Conservation (phyloP, 1,140 invertebrate species). For the Gonioctena quinquepunctata region DNA sequence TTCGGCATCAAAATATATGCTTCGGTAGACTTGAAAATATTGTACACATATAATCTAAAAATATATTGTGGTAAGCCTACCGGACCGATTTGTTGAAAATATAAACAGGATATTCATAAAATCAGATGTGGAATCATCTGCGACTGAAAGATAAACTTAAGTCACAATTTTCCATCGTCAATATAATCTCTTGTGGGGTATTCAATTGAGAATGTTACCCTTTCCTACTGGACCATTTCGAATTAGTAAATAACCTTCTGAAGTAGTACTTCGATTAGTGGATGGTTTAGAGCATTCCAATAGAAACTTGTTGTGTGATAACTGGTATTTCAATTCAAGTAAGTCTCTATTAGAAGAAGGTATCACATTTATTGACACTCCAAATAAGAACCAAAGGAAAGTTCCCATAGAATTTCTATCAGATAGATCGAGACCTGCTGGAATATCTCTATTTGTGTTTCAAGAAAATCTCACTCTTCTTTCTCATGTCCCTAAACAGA, state of each 20-base stretch:
- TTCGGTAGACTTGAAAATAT: not conserved
- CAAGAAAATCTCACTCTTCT: conserved; percentile 31
- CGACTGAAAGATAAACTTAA: too few species aligned
- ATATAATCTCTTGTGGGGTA: too few species aligned
- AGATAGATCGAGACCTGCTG: conserved; percentile 11
- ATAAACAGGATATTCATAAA: too few species aligned
- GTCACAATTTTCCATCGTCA: too few species aligned
- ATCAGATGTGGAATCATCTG: too few species aligned
- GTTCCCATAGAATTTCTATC: conserved; percentile 46
- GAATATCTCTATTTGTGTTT: conserved; percentile 36
- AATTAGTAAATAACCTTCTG: too few species aligned
- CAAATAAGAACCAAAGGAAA: conserved; percentile 45
- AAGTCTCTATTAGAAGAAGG: not conserved
- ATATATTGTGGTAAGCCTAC: conserved; percentile 50
- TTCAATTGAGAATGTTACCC: too few species aligned
- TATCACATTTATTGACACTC: not conserved
- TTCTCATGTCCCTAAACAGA: conserved; percentile 42
- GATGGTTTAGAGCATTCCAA: too few species aligned
- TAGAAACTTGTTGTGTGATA: too few species aligned
- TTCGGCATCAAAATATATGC: conserved; percentile 2
- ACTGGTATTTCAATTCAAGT: not conserved
- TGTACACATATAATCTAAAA: conserved; percentile 39
- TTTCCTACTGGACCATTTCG: too few species aligned
- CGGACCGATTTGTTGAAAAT: too few species aligned
- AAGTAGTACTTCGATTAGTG: too few species aligned